Percentiles rank a stretch among this genome's conserved stretches.
Evolutionary conservation across 2,113 vertebrate genomes (phyloP).

Genomic region (Lucifuga dentata): DNA sequence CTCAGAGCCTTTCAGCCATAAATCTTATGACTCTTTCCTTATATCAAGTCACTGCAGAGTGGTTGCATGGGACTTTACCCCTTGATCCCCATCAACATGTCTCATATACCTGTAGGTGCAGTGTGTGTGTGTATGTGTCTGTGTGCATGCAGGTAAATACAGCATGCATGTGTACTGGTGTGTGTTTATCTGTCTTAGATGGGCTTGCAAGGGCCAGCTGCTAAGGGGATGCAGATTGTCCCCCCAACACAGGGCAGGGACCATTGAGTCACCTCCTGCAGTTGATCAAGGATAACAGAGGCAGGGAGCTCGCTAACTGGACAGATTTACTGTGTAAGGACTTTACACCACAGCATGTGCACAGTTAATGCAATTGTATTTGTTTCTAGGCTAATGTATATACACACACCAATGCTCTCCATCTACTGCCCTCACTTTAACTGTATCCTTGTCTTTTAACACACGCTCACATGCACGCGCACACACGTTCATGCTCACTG

Average conservation of each 20-base stretch:
- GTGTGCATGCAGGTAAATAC: constrained; percentile 34
- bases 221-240: constrained; percentile 53
- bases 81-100: constrained; percentile 43
- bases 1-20: constrained; percentile 56
- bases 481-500: constrained; percentile 16
- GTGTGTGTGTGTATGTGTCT: constrained; percentile 21
- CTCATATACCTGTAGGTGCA: too few relatives aligned
- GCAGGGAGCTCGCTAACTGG: constrained; percentile 44
- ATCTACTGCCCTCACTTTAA: constrained; percentile 16
- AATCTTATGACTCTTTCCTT: constrained; percentile 56
- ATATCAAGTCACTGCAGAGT: constrained; percentile 47
- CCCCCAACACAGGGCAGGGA: constrained; percentile 59
- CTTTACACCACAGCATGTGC: constrained; percentile 27
- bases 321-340: constrained; percentile 42
- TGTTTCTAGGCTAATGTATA: constrained; percentile 30
- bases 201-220: constrained; percentile 67
- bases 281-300: constrained; percentile 66
- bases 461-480: constrained; percentile 3
- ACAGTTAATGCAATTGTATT: constrained; percentile 18
- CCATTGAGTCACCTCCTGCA: constrained; percentile 59
- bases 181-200: constrained; percentile 56
- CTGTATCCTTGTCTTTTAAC: constrained; percentile 5
- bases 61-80: constrained; percentile 45
- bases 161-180: constrained; percentile 28
- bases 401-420: constrained; percentile 34